Base-by-base conservation (phyloP, 1,140 invertebrate genomes). In the Nasonia vitripennis region DNA sequence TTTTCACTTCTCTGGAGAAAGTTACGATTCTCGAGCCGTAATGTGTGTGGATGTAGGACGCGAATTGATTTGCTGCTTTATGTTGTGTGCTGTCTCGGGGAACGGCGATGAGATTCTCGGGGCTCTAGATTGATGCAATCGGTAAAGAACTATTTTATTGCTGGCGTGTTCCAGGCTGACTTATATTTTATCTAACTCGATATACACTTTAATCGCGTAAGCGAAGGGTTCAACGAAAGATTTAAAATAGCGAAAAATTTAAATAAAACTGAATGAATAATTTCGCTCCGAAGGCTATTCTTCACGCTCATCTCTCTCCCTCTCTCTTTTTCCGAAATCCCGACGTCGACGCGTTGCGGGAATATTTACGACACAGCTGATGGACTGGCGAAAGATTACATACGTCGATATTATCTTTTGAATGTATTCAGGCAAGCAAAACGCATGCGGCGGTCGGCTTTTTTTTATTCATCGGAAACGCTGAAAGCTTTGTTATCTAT, bases 371-470 rank as follows among this genome's bases (percentile, higher is more conserved):
- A 20, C 31, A 2, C 11, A 78, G 2, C 12, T 62, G 77, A 78
- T 78, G 48, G 20, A 78, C 14, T 67, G 48, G 14, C 23, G 27
- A 78, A 78, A 78, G 75, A 78, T 78, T 55, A 55, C 75, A 31
- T 55, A 41, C 17, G 75, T 62, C 51, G 51, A 37, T 78, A 78
- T 37, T 78, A 62, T 67, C 51, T 78, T 11, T 34, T 5, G 17
- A 37, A 78, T 78, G 37, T 78, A 78, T 67, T 62, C 51, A 11
- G 9, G 27, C 27, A 62, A 31, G n/a, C 48, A 17, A 78, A 23
- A 23, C 5, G 14, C 37, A 20, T 27, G 27, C 27, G 27, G 4
- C 55, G 1, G 51, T 55, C 34, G 34, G 34, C 17, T 17, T 17
- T 78, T 27, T 51, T 78, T 51, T 78, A 20, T 20, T 74, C 41